Evolutionary conservation across 1,140 invertebrate species (phyloP).

Genomic region (Drosophila leontia): DNA sequence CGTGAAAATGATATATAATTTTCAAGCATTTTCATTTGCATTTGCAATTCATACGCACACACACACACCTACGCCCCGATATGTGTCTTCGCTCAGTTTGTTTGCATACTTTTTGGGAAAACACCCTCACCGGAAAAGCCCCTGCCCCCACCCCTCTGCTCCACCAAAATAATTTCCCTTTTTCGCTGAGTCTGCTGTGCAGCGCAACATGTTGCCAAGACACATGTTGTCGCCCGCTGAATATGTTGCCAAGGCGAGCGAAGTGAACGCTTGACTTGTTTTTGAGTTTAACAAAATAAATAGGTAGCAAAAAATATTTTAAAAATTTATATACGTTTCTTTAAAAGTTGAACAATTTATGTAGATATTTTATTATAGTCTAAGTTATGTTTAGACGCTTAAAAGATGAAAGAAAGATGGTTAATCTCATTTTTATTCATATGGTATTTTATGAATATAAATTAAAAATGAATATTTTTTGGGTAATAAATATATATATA

Average conservation of each 20-base stretch:
- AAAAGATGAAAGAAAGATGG: too few relatives aligned
- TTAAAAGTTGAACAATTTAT: neutral
- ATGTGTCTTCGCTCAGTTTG: conserved; percentile 59
- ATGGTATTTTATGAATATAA: too few relatives aligned
- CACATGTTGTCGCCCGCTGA: conserved; percentile 53
- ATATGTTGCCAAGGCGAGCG: conserved; percentile 24
- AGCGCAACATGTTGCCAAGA: conserved; percentile 53
- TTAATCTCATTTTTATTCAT: too few relatives aligned
- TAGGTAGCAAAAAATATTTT: neutral
- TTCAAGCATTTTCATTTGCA: conserved; percentile 73
- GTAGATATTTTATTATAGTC: neutral
- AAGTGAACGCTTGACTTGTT: neutral
- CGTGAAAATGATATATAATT: conserved; percentile 74
- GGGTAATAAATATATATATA: too few relatives aligned
- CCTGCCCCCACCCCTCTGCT: neutral
- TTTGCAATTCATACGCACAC: conserved; percentile 72
- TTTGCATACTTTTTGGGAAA: conserved; percentile 46
- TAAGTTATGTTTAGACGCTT: neutral
- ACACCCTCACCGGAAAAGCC: neutral
- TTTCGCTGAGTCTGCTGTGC: conserved; percentile 62
- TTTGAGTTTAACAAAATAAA: neutral
- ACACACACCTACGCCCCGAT: conserved; percentile 13
- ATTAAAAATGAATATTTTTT: too few relatives aligned
- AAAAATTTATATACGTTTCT: neutral
- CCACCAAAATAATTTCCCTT: conserved; percentile 32